Base-by-base conservation (phyloP, 2,797 vertebrate species). In the Chelon labrosus region DNA sequence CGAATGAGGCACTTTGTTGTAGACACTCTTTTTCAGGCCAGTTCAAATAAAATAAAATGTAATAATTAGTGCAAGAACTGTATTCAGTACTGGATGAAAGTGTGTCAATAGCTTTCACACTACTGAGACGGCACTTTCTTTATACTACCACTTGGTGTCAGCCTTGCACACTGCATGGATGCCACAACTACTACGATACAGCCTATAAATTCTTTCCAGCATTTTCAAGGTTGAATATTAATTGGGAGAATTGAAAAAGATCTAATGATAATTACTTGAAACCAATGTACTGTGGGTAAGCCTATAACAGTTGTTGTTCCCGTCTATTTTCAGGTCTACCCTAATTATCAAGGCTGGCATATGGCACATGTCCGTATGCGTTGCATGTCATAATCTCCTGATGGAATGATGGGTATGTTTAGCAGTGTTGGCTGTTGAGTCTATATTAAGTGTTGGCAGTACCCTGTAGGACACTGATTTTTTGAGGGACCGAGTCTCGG, bases 111-210 rank as follows among this genome's bases (percentile, higher is more conserved):
- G 8, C 46, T 19, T 17, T 17, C 14, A 44, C 7, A 17, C 14
- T 2, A 44, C 42, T 7, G 42, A 44, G 7, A 44, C 2, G 8
- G 0, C 25, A 75, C 11, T 63, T 80, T 12, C 73, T 22, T 63
- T 41, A 16, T 35, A 35, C 10, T n/a, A 14, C 93, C 94, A 94
- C 92, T 88, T 55, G 93, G 85, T 90, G 93, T 91, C 94, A 93
- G 85, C 68, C 72, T 92, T 90, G 70, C 52, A 88, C 85, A 68
- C 6, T 55, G 38, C 46, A 79, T 66, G 7, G 38, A 70, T 17
- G 35, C 20, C 17, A 19, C 17, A 8, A 1, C 53, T 1, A n/a
- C 38, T 38, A 69, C 12, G 14, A 27, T 27, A 4, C 35, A 58
- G 53, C 0, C 42, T 53, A 17, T 14, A 44, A 17, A 56, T 61